phyloP scores from a whole-genome alignment of 2,888 invertebrate genomes.

The Pyrgus malvae region DNA sequence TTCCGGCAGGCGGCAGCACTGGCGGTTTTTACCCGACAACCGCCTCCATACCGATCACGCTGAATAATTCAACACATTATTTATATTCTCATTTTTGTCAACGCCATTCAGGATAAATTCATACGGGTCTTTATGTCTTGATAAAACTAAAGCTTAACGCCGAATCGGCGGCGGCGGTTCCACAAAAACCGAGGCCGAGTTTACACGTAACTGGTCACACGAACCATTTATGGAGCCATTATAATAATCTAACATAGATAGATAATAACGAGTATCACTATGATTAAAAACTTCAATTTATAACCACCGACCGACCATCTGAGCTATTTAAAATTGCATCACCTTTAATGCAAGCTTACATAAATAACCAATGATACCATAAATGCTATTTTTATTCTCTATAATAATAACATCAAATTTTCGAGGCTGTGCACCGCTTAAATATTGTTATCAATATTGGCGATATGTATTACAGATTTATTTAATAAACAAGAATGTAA shows the following conservation, averaged over 20 bases:
- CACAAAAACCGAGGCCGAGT: constrained; percentile 57
- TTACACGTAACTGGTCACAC: constrained; percentile 52
- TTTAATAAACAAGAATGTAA: no score
- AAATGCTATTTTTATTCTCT: no score
- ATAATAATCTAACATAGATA: constrained; percentile 41
- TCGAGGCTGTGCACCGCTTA: no score
- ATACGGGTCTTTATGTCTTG: constrained; percentile 80
- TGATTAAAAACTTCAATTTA: no score
- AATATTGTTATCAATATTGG: no score
- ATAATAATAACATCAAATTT: no score
- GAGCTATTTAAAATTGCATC: no score
- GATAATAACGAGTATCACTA: constrained; percentile 1
- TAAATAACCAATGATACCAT: no score
- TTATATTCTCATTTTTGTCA: constrained; percentile 81
- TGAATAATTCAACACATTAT: constrained; percentile 79
- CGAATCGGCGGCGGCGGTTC: constrained; percentile 54
- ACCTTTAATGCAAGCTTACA: no score
- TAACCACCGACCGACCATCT: no score
- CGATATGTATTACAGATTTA: no score
- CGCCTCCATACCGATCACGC: constrained; percentile 78
- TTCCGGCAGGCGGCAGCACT: constrained; percentile 63
- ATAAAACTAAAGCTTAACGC: constrained; percentile 78
- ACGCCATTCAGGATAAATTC: constrained; percentile 78
- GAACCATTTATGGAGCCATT: constrained; percentile 47
- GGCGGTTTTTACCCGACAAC: constrained; percentile 60